Conservation (phyloP, 2,113 vertebrate genomes). For the Prolemur simus region DNA sequence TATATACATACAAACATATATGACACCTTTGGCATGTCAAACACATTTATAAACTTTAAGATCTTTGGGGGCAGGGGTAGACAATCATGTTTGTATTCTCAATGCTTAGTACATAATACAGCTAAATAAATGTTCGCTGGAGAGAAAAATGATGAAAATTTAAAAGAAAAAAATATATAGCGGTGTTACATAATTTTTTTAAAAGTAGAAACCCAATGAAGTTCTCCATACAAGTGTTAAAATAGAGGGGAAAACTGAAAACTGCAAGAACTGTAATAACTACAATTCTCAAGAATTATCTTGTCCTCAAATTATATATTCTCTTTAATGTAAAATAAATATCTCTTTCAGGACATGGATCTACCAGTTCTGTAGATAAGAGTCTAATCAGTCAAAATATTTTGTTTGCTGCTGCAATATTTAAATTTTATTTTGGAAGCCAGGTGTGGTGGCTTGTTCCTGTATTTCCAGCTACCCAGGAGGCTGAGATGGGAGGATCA, state of each 20-base stretch:
- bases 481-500: no score
- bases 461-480: no score
- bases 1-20: not conserved
- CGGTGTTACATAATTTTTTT: not conserved
- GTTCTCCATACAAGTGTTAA: not conserved
- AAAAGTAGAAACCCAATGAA: not conserved
- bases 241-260: not conserved
- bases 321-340: not conserved
- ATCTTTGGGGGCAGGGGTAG: not conserved
- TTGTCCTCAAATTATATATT: conserved; percentile 28
- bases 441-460: no score
- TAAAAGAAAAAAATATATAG: not conserved
- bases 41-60: not conserved
- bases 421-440: not conserved
- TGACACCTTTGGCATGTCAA: not conserved
- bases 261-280: not conserved
- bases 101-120: not conserved
- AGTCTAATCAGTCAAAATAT: not conserved
- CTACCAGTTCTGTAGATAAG: not conserved
- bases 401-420: conserved; percentile 4
- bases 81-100: not conserved
- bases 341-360: not conserved
- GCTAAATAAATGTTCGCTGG: not conserved
- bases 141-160: conserved; percentile 18
- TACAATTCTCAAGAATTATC: conserved; percentile 6